Evolutionary conservation across 2,797 vertebrate species (phyloP), one percentile per base, ranked within the genome.

Genomic region (Dallia pectoralis): DNA sequence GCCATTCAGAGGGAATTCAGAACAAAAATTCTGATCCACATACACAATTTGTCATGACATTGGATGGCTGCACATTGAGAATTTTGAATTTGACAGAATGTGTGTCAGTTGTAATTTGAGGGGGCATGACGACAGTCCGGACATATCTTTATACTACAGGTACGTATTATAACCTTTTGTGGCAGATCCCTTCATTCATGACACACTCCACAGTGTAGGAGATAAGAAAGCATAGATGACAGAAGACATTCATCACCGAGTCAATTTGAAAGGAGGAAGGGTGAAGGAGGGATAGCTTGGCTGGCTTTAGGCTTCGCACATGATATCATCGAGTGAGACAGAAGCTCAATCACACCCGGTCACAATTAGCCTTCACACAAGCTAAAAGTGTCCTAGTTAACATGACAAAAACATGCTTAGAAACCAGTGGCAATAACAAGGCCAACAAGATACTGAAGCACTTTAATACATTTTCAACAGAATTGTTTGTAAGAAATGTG

Each of bases 401-500:
- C 74, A 77, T 72, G 44, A 72, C 59, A 76, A 56, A 69, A 82
- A 82, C 81, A 85, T 88, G 86, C 56, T 11, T 40, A 84, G 86
- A 88, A 79, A 82, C 78, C 85, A 77, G 71, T 74, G 71, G 65
- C 51, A 30, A 30, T 81, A 73, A 59, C 53, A 27, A 59, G 53
- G 25, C 22, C 22, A 56, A 56, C 53, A n/a, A n/a, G n/a, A n/a
- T 25, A 25, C 22, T 1, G 53, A 25, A 12, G 22, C 25, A 4
- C 14, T 40, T 40, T 2, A 4, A 44, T 11, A 11, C 9, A 44
- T 44, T 44, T 44, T 44, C 40, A 12, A 44, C 25, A 56, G 9
- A 56, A 11, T 56, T 9, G 3, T 4, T 22, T 53, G 51, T 11
- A 53, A 7, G n/a, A 22, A 11, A 8, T 56, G n/a, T 22, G 51